Conservation (phyloP, 2,797 vertebrate species). For the Botia kubotai region DNA sequence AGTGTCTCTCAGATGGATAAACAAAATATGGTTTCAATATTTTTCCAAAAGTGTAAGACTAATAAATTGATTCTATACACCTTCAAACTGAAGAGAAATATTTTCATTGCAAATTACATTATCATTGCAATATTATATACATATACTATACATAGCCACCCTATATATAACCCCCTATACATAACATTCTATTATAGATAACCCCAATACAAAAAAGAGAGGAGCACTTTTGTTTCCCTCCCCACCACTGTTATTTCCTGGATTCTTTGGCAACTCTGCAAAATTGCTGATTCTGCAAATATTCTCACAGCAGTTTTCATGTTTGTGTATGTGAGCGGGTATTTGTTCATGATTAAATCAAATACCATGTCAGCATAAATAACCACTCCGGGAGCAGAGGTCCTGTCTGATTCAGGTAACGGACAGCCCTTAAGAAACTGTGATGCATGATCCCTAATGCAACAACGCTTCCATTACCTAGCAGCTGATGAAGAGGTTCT, state of each 20-base stretch:
- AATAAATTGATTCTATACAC: no score
- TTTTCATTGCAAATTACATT: no score
- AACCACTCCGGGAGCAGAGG: not conserved
- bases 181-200: no score
- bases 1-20: not conserved
- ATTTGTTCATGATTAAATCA: conserved; percentile 23
- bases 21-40: not conserved
- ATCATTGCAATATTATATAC: no score
- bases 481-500: conserved; percentile 33
- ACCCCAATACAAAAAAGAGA: no score
- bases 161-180: no score
- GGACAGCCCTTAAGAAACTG: conserved; percentile 22
- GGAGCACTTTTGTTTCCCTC: not conserved
- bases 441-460: not conserved
- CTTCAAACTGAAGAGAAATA: no score
- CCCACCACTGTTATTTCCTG: not conserved
- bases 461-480: conserved; percentile 19
- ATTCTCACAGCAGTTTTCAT: not conserved
- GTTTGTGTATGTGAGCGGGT: conserved; percentile 1
- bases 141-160: no score
- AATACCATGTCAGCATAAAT: conserved; percentile 23
- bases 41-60: not conserved
- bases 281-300: not conserved
- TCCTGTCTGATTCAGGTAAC: conserved; percentile 27
- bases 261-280: not conserved